Evolutionary conservation across 1,140 invertebrate species (phyloP).

Genomic region (Eufriesea mexicana): DNA sequence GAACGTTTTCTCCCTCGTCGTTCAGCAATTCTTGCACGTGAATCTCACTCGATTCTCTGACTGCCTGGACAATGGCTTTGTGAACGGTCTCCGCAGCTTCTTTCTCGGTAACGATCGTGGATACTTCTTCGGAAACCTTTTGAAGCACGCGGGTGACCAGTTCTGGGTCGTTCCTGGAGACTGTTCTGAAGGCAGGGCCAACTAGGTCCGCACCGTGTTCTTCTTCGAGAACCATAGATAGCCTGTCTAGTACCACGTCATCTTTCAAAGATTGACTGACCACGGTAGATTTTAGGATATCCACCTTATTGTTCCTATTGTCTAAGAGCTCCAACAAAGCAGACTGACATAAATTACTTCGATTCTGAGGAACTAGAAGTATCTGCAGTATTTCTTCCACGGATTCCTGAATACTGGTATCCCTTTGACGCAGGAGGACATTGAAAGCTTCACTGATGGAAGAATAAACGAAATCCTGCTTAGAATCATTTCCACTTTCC

Average conservation of each 20-base stretch:
- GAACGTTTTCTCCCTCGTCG: slow-evolving; percentile 81
- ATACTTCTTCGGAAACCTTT: slow-evolving; percentile 84
- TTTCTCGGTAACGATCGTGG: slow-evolving; percentile 84
- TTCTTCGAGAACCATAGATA: slow-evolving; percentile 84
- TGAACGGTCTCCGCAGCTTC: slow-evolving; percentile 85
- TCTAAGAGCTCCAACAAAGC: slow-evolving; percentile 73
- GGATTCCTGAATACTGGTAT: slow-evolving; percentile 79
- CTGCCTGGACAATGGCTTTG: slow-evolving; percentile 85
- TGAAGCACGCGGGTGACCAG: slow-evolving; percentile 83
- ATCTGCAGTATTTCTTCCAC: slow-evolving; percentile 82
- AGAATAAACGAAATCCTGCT: slow-evolving; percentile 83
- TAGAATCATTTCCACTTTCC: slow-evolving; percentile 78
- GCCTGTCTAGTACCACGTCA: slow-evolving; percentile 84
- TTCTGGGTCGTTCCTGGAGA: slow-evolving; percentile 83
- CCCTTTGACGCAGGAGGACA: slow-evolving; percentile 74
- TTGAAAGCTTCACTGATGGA: slow-evolving; percentile 82
- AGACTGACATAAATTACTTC: slow-evolving; percentile 73
- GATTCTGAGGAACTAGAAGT: slow-evolving; percentile 74
- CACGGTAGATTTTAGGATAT: slow-evolving; percentile 85
- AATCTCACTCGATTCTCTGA: slow-evolving; percentile 84
- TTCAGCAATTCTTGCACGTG: slow-evolving; percentile 83
- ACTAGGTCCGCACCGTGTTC: slow-evolving; percentile 83
- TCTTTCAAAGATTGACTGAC: slow-evolving; percentile 81
- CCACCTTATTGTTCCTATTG: slow-evolving; percentile 82
- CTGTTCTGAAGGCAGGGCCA: slow-evolving; percentile 84